These are phyloP conservation scores for Nymphalis io DNA, from an alignment of 1,140 invertebrate genomes.

Conservation along the genomic window DNA sequence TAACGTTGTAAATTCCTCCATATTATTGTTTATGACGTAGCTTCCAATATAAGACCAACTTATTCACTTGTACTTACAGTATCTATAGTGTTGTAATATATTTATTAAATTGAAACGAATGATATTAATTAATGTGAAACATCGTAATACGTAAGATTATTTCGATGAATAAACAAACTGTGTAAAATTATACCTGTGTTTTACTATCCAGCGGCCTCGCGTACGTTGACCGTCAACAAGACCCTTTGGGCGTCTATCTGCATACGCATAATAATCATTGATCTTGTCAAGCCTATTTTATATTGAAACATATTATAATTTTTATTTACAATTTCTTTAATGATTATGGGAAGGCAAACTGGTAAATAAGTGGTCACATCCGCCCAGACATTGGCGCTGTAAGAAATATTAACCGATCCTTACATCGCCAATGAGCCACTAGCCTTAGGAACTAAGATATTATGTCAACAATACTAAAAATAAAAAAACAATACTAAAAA, in stretches of 20 bases:
- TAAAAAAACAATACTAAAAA: too few species aligned
- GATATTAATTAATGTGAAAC: conserved; percentile 48
- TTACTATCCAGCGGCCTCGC: not conserved
- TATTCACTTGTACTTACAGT: conserved; percentile 54
- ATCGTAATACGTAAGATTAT: conserved; percentile 61
- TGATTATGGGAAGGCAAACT: too few species aligned
- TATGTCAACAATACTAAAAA: too few species aligned
- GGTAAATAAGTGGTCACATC: too few species aligned
- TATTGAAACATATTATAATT: too few species aligned
- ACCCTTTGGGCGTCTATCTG: not conserved
- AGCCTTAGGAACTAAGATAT: too few species aligned
- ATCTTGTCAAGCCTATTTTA: too few species aligned
- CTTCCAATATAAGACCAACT: conserved; percentile 34
- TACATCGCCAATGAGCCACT: too few species aligned
- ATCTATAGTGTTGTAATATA: conserved; percentile 71
- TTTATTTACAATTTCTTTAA: too few species aligned
- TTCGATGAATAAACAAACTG: conserved; percentile 75
- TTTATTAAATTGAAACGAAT: conserved; percentile 59
- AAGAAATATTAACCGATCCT: too few species aligned
- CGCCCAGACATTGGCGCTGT: too few species aligned
- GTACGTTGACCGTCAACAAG: not conserved
- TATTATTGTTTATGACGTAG: conserved; percentile 10
- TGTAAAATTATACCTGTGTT: conserved; percentile 51
- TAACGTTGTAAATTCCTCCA: not conserved
- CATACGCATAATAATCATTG: too few species aligned